A percentile compares a stretch with the other conserved stretches of the same genome.
These are phyloP conservation scores for Drosophila nigritarsus DNA, from an alignment of 2,888 invertebrate genomes.

Conservation along the genomic window DNA sequence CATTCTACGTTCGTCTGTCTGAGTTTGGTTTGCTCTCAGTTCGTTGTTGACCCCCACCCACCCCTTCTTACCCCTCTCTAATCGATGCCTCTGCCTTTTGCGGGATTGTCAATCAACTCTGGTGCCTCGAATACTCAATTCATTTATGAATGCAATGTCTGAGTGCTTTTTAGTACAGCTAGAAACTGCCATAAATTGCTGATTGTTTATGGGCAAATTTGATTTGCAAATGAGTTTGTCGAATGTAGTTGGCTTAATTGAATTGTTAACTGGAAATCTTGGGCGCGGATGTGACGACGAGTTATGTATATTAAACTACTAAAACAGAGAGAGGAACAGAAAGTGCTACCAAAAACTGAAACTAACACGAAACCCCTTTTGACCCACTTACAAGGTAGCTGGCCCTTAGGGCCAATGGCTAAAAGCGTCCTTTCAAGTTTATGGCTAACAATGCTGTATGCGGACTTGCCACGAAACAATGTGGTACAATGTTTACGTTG, in stretches of 20 bases:
- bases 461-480: slow-evolving; percentile 49
- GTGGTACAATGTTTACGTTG: slow-evolving; percentile 67
- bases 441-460: slow-evolving; percentile 62
- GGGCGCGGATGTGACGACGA: slow-evolving; percentile 57
- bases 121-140: slow-evolving; percentile 70
- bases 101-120: slow-evolving; percentile 53
- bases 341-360: slow-evolving; percentile 7
- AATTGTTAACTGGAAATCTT: slow-evolving; percentile 59
- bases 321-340: background rate
- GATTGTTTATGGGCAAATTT: slow-evolving; percentile 29
- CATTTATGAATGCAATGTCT: background rate
- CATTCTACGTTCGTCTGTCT: slow-evolving; percentile 50
- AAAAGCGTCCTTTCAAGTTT: slow-evolving; percentile 55
- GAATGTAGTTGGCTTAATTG: slow-evolving; percentile 49
- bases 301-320: slow-evolving; percentile 2
- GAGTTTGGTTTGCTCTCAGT: slow-evolving; percentile 1
- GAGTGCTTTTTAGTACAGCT: background rate
- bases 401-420: slow-evolving; percentile 8
- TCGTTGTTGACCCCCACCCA: slow-evolving; percentile 5
- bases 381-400: slow-evolving; percentile 56
- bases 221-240: slow-evolving; percentile 26
- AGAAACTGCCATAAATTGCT: slow-evolving; percentile 18
- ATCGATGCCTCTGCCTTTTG: background rate
- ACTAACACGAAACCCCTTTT: slow-evolving; percentile 35
- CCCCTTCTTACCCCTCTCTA: background rate